phyloP scores from a whole-genome alignment of 2,797 vertebrate species.

The Microtus obscurus region DNA sequence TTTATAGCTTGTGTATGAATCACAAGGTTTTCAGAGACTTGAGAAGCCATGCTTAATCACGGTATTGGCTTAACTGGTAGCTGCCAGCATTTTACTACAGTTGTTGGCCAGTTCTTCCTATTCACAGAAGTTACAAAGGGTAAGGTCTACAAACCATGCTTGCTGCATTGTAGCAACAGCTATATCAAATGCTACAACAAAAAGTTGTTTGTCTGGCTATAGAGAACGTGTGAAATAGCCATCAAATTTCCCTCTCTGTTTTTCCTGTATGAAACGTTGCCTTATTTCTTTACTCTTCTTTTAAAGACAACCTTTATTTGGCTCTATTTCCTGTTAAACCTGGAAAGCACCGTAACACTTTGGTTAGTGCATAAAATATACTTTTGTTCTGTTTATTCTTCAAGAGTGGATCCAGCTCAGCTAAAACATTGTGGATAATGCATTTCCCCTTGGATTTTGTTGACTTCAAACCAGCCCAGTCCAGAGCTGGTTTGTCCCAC shows the following conservation, averaged over 20 bases:
- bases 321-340: neutral
- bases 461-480: neutral
- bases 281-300: constrained; percentile 50
- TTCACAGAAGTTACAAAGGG: neutral
- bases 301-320: neutral
- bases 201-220: neutral
- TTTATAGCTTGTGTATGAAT: constrained; percentile 15
- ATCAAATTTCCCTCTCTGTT: neutral
- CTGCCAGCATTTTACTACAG: neutral
- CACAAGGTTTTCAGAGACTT: constrained; percentile 2
- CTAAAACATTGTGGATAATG: constrained; percentile 35
- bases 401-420: constrained; percentile 16
- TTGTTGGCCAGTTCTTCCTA: neutral
- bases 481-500: neutral
- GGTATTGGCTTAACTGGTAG: neutral
- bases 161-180: neutral
- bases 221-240: constrained; percentile 28
- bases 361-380: constrained; percentile 28
- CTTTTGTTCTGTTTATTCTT: constrained; percentile 51
- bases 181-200: neutral
- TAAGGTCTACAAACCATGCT: neutral
- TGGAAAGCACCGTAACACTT: constrained; percentile 53
- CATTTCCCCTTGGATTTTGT: constrained; percentile 16
- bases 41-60: neutral
- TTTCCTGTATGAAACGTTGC: constrained; percentile 19